phyloP scores from a whole-genome alignment of 1,140 invertebrate species.

The Drosophila saltans region DNA sequence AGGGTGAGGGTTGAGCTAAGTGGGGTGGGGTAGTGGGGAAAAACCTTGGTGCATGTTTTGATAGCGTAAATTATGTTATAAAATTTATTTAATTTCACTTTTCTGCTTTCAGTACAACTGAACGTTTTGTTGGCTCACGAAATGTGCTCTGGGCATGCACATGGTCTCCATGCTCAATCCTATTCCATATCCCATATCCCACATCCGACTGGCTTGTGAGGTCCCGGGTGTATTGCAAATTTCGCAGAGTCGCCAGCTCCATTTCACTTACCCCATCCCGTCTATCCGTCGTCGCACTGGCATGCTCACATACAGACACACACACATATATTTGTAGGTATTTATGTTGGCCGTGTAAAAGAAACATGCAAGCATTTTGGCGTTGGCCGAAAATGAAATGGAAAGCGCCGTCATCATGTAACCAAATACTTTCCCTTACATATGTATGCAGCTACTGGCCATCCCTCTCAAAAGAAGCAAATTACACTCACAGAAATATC shows the following conservation, averaged over 20 bases:
- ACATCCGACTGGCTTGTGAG: constrained; percentile 56
- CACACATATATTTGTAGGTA: constrained; percentile 27
- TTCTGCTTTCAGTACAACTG: constrained; percentile 49
- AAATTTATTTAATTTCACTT: constrained; percentile 82
- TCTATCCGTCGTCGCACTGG: constrained; percentile 28
- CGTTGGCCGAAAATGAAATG: constrained; percentile 59
- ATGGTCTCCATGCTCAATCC: constrained; percentile 6
- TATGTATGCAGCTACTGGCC: constrained; percentile 12
- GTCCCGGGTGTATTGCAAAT: constrained; percentile 72
- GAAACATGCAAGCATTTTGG: constrained; percentile 63
- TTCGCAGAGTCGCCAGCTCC: constrained; percentile 44
- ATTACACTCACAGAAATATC: neutral
- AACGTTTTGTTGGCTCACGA: constrained; percentile 67
- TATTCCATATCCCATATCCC: constrained; percentile 5
- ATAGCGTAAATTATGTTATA: constrained; percentile 82
- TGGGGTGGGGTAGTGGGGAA: constrained; percentile 6
- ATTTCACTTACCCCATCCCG: constrained; percentile 11
- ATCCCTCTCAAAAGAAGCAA: neutral
- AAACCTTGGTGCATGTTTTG: constrained; percentile 66
- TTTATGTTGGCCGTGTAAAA: constrained; percentile 58
- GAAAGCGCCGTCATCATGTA: constrained; percentile 59
- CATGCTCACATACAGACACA: constrained; percentile 35
- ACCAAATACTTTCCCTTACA: constrained; percentile 33
- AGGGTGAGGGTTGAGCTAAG: neutral
- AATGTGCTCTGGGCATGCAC: constrained; percentile 61